Conservation (phyloP, 2,797 vertebrate genomes). For the Oceanodroma leucorhoa region DNA sequence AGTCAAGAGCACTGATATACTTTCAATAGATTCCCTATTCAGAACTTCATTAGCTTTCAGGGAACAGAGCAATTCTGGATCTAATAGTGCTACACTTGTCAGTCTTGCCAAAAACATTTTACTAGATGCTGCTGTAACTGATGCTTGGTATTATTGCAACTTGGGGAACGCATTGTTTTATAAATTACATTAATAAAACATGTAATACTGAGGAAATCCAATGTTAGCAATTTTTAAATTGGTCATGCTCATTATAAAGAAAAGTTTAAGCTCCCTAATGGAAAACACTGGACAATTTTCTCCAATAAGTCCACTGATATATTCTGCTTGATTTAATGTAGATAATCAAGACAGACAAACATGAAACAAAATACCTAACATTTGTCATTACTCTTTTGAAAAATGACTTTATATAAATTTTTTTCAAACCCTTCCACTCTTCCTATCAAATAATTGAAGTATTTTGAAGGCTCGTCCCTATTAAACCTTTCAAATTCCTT, state of each 20-base stretch:
- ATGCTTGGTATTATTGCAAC: slow-evolving; percentile 24
- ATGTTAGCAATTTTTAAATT: slow-evolving; percentile 1
- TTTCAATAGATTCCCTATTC: neutral
- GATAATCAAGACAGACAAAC: neutral
- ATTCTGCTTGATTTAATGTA: neutral
- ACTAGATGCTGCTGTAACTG: slow-evolving; percentile 35
- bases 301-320: neutral
- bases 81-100: neutral
- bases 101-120: slow-evolving; percentile 38
- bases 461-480: neutral
- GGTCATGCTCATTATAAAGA: neutral
- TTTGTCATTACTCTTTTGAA: neutral
- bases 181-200: neutral
- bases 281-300: neutral
- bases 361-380: neutral
- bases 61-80: neutral
- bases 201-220: neutral
- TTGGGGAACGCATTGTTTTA: slow-evolving; percentile 13
- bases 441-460: neutral
- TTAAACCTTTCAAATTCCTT: neutral
- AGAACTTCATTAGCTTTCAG: slow-evolving; percentile 27
- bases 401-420: neutral
- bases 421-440: neutral
- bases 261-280: neutral
- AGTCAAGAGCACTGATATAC: neutral